These are phyloP conservation scores for Stylophora pistillata DNA, from an alignment of 64 coral and sea anemone species.

Conservation along the genomic window DNA sequence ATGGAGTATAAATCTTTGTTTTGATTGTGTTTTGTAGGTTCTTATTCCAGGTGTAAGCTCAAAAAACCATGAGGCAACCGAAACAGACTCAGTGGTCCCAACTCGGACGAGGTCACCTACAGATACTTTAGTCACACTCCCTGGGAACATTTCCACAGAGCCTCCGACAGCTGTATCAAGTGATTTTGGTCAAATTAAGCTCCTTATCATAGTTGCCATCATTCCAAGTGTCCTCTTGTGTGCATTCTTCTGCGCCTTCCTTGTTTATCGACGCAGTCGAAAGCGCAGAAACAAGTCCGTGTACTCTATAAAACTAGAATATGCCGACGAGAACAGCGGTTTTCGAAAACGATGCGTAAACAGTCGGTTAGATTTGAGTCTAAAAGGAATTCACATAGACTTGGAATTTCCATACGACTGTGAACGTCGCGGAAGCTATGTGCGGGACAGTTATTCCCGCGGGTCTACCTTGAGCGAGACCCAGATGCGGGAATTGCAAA, in stretches of 20 bases:
- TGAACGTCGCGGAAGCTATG: background rate
- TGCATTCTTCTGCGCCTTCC: constrained; percentile 14
- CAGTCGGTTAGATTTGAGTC: constrained; percentile 75
- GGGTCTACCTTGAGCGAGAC: constrained; percentile 47
- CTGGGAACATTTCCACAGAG: background rate
- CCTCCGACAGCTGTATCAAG: background rate
- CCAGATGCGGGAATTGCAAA: constrained; percentile 77
- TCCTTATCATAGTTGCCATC: constrained; percentile 50
- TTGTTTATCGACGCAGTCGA: constrained; percentile 54
- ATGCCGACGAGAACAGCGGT: constrained; percentile 55
- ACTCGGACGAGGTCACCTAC: background rate
- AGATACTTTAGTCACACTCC: background rate
- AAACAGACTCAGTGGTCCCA: background rate
- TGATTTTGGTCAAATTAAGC: background rate
- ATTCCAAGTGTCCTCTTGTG: constrained; percentile 31
- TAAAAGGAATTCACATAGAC: constrained; percentile 89
- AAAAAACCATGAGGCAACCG: background rate
- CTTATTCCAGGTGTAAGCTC: background rate
- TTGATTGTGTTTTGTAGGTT: background rate
- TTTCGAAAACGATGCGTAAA: constrained; percentile 34
- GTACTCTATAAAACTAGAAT: constrained; percentile 80
- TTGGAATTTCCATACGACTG: constrained; percentile 72
- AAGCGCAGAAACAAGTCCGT: constrained; percentile 53
- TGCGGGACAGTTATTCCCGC: constrained; percentile 46
- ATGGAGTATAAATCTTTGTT: background rate